Base-by-base conservation (phyloP, 1,140 invertebrate species). In the Drosophila grimshawi region DNA sequence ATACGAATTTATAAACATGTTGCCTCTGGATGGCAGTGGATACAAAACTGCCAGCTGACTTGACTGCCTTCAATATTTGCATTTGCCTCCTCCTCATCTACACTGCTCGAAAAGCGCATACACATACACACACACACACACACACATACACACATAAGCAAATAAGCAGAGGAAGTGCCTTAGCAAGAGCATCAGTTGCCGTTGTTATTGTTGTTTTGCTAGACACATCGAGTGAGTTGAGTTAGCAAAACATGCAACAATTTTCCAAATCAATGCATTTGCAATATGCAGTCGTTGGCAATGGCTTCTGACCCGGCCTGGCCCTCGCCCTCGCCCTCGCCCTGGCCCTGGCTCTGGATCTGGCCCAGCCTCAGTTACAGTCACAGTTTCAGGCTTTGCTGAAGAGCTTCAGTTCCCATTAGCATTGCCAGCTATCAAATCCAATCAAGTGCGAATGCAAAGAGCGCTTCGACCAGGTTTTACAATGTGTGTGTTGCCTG, bases 241-340 rank as follows among this genome's bases (percentile, higher is more conserved):
- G 76, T 89, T 90, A 78, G 83, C 79, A 89, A 80, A 88, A 88
- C 80, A 88, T 88, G 85, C 85, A 89, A 89, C 85, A 89, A 89
- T 89, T 89, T 89, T 89, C 85, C 85, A 90, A 90, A 70, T 85
- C 86, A 89, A 85, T 89, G 86, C 86, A 90, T 71, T 79, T 71
- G 71, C 85, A 90, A 78, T 77, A 89, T 89, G 81, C 85, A 89
- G 48, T 65, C 59, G 65, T 70, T 56, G 77, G 51, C 75, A 74
- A 61, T 61, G 78, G 77, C 78, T 81, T 74, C 71, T 86, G 80
- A 83, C 80, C 80, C 66, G 61, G 52, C 59, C 70, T 61, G 49
- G 45, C 39, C 78, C 52, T 56, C 61, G 68, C 39, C 59, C 70
- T 61, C 45, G 45, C 39, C 78, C 52, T 56, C 56, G 68, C 39